These are phyloP conservation scores for Pyrrhia umbra DNA, from an alignment of 2,888 invertebrate species.

Conservation along the genomic window DNA sequence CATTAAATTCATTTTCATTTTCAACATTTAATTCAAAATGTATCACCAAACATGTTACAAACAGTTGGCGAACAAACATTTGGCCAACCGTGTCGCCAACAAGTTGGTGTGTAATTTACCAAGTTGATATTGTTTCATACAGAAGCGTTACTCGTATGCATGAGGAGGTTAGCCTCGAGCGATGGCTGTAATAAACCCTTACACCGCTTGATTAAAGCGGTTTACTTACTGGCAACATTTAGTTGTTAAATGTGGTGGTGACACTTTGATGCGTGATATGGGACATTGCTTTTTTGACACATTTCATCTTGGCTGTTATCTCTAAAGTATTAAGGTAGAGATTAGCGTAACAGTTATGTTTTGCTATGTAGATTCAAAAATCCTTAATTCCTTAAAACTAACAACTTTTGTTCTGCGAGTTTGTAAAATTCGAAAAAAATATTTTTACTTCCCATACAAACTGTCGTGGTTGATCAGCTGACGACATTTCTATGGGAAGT, in stretches of 20 bases:
- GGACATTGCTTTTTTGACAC: neutral
- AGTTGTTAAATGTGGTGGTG: slow-evolving; percentile 6
- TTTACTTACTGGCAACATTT: slow-evolving; percentile 14
- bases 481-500: no score
- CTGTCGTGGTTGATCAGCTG: no score
- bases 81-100: slow-evolving; percentile 45
- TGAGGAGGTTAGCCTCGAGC: slow-evolving; percentile 44
- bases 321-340: no score
- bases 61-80: slow-evolving; percentile 45
- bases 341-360: no score
- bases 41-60: slow-evolving; percentile 30
- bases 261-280: slow-evolving; percentile 6
- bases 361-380: no score
- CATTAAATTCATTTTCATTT: no score
- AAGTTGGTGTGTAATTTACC: slow-evolving; percentile 49
- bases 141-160: slow-evolving; percentile 28
- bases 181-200: slow-evolving; percentile 17
- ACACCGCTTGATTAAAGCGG: slow-evolving; percentile 28
- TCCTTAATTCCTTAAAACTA: no score
- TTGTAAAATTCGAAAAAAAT: no score
- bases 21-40: no score
- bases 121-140: slow-evolving; percentile 40
- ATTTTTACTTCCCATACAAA: no score
- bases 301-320: neutral
- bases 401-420: no score